Evolutionary conservation across 2,888 invertebrate species (phyloP), one percentile per base, ranked within the genome.

Genomic region (Cenopis cana): DNA sequence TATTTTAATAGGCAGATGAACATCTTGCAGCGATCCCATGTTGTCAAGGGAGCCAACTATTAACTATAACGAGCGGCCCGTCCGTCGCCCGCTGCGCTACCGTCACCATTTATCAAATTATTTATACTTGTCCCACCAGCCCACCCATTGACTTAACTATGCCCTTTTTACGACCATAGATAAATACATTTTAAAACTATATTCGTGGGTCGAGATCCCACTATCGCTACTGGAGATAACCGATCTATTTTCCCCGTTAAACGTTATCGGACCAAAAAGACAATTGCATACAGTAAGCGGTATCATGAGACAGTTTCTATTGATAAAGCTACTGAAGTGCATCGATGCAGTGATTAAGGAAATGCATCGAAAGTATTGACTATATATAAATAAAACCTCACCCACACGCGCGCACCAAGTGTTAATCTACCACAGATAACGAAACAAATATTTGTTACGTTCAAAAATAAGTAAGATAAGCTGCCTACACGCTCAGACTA

Each of bases 91-190:
- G 88, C 88, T 88, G 88, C 76, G 86, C 88, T 85, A 87, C 85
- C 85, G 86, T 81, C 77, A 79, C 79, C 85, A 85, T 89, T 87
- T 88, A 88, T 90, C 89, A 90, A 87, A 89, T 89, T 89, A 89
- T 88, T 86, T 86, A 88, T 87, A 85, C 82, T 83, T 81, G 79
- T 76, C 74, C 74, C 75, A 70, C 79, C 75, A 46, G 73, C 73
- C 73, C 74, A 73, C 74, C 74, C 74, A 74, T 69, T 66, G 70
- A 68, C 61, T 64, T 68, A 67, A 65, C 72, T 61, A 72, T 72
- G 62, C 57, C 55, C 68, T 50, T 72, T 66, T 68, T 68, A 68
- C 46, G 38, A 69, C 24, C 24, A 14, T 50, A 64, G 46, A 69
- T 49, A 62, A 62, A 69, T 46, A 46, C n/a, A 62, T 54, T 41